Evolutionary conservation across 2,113 vertebrate genomes (phyloP).

Genomic region (Ceuthmochares aereus): DNA sequence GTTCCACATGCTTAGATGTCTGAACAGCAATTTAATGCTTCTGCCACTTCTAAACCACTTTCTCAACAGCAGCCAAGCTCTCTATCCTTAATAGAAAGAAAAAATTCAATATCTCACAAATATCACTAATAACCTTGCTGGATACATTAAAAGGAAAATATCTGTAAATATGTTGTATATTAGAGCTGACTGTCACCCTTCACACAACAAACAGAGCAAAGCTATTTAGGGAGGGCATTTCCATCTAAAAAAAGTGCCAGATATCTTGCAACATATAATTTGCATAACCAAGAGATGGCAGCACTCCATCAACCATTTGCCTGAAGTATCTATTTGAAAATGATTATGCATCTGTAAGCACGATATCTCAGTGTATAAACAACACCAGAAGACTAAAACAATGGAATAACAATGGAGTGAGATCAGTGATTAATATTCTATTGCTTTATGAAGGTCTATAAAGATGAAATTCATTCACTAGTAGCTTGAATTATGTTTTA

Average conservation of each 20-base stretch:
- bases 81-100: not conserved
- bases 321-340: slow-evolving; percentile 10
- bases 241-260: not conserved
- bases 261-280: slow-evolving; percentile 27
- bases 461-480: slow-evolving; percentile 33
- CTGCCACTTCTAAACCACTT: not conserved
- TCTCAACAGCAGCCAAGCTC: not conserved
- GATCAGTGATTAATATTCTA: not conserved
- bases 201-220: not conserved
- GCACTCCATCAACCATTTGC: slow-evolving; percentile 56
- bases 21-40: not conserved
- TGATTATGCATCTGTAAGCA: not conserved
- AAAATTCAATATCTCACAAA: not conserved
- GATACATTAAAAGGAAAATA: not conserved
- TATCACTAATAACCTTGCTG: not conserved
- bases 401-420: not conserved
- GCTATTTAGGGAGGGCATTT: not conserved
- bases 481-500: slow-evolving; percentile 3
- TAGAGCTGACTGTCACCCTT: not conserved
- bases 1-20: not conserved
- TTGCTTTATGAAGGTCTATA: slow-evolving; percentile 26
- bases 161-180: not conserved
- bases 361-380: not conserved
- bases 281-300: slow-evolving; percentile 77
- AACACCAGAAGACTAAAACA: not conserved